Evolutionary conservation across 1,140 invertebrate genomes (phyloP).

Genomic region (Propsilocerus akamusi): DNA sequence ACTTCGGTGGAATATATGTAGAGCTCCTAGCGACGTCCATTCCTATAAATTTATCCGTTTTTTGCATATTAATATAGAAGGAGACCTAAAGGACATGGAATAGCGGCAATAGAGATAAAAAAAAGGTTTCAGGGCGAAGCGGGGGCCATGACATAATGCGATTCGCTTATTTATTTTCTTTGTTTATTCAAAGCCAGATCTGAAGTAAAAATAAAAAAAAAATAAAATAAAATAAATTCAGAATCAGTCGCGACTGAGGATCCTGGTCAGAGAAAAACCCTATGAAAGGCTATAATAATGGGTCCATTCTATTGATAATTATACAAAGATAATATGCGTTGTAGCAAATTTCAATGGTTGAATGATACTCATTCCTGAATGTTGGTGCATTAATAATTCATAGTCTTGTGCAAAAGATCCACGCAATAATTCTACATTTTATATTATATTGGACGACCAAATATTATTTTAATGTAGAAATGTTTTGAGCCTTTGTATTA

Average conservation of each 20-base stretch:
- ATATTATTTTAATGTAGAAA: neutral
- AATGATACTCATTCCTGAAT: neutral
- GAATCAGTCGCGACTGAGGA: no score
- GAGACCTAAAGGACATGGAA: no score
- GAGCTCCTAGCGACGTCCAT: neutral
- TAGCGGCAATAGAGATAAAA: no score
- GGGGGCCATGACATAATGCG: no score
- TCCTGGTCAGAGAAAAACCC: no score
- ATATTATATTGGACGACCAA: neutral
- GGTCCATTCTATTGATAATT: neutral
- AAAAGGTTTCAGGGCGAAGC: no score
- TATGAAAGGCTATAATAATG: no score
- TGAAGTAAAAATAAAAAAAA: no score
- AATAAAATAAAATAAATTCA: no score
- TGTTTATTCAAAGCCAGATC: neutral
- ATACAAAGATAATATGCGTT: neutral
- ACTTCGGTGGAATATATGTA: neutral
- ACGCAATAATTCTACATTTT: conserved; percentile 2
- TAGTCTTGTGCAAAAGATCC: neutral
- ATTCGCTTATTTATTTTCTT: conserved; percentile 2
- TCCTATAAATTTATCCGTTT: neutral
- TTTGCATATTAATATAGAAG: neutral
- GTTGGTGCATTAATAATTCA: neutral
- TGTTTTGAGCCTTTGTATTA: neutral
- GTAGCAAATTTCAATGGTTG: neutral